Evolutionary conservation across 2,113 vertebrate genomes (phyloP).

Genomic region (Ameiurus melas): DNA sequence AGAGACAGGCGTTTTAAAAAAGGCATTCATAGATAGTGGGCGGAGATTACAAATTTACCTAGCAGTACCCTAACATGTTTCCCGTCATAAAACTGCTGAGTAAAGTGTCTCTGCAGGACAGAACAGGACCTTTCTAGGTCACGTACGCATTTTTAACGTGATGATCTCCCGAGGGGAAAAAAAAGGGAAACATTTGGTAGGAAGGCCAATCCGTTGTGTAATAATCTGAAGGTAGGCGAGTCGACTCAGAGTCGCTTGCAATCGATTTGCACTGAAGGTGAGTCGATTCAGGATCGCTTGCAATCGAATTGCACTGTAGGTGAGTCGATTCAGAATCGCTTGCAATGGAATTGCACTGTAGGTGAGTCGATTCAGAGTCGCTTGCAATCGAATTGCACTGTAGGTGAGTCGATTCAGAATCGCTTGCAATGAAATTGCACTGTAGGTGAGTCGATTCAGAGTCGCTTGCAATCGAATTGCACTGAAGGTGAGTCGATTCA

Average conservation of each 20-base stretch:
- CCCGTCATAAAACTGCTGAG: neutral
- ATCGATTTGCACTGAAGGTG: too few relatives aligned
- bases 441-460: neutral
- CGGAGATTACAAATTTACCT: neutral
- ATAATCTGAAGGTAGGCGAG: neutral
- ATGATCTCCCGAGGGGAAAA: neutral
- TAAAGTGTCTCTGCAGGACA: neutral
- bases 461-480: neutral
- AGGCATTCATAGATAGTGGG: neutral
- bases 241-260: neutral
- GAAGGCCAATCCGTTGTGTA: neutral
- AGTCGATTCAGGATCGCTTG: too few relatives aligned
- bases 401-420: too few relatives aligned
- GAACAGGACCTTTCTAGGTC: neutral
- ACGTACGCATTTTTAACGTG: too few relatives aligned
- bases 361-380: too few relatives aligned
- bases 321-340: too few relatives aligned
- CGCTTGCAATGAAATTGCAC: rapidly evolving
- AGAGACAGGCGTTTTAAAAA: neutral
- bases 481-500: neutral
- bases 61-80: neutral
- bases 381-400: too few relatives aligned
- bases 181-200: neutral
- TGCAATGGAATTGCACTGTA: too few relatives aligned
- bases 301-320: too few relatives aligned